Conservation (phyloP, 1,140 invertebrate genomes). For the Sinella curviseta region DNA sequence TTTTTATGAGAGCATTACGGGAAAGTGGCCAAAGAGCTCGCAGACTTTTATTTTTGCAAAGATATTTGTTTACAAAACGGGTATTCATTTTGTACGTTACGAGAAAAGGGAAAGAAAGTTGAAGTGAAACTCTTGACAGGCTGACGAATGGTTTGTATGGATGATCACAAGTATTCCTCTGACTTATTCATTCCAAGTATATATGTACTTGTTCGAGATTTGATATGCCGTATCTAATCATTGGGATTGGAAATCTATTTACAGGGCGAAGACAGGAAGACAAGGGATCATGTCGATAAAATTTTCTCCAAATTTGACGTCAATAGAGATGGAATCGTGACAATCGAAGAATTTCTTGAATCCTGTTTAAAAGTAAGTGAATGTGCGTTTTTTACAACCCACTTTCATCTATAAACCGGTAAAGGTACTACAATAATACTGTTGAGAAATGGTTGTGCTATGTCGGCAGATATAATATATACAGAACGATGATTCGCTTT, state of each 20-base stretch:
- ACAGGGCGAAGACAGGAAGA: slow-evolving; percentile 72
- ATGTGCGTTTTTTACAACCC: background rate
- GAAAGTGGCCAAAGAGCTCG: too few species aligned
- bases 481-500: too few species aligned
- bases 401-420: too few species aligned
- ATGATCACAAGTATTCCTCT: background rate
- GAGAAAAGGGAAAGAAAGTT: background rate
- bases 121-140: too few species aligned
- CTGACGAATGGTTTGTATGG: slow-evolving; percentile 8
- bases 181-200: background rate
- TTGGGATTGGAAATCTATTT: background rate
- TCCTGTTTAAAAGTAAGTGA: slow-evolving; percentile 79
- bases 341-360: slow-evolving; percentile 94
- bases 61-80: too few species aligned
- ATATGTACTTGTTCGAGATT: background rate
- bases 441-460: too few species aligned
- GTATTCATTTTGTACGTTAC: too few species aligned
- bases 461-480: too few species aligned
- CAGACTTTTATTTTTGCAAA: too few species aligned
- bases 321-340: slow-evolving; percentile 91
- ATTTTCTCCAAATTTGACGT: slow-evolving; percentile 88
- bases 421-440: too few species aligned
- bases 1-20: too few species aligned
- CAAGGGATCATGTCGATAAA: slow-evolving; percentile 75
- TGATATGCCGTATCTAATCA: background rate